A percentile compares a stretch with the other conserved stretches of the same genome.
phyloP scores from a whole-genome alignment of 2,888 invertebrate genomes.

The Apotomis betuletana region DNA sequence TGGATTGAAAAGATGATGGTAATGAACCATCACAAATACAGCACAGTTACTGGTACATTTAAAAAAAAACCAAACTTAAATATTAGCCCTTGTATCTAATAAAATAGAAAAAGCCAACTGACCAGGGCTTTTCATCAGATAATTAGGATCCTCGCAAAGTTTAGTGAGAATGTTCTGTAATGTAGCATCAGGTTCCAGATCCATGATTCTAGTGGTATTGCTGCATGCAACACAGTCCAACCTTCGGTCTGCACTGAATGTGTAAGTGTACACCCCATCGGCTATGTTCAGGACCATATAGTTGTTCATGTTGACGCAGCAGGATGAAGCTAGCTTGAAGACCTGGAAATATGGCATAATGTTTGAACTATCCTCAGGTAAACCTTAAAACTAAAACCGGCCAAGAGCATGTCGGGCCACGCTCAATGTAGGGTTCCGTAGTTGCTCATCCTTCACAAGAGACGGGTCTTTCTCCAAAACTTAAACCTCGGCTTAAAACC shows the following conservation, averaged over 20 bases:
- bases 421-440: no score
- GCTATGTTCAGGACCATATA: conserved; percentile 98
- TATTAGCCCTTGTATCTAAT: no score
- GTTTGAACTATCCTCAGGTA: no score
- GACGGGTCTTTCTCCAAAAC: no score
- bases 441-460: no score
- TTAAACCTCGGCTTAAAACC: no score
- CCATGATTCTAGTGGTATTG: conserved; percentile 86
- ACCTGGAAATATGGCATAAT: conserved; percentile 78
- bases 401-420: no score
- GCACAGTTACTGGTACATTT: no score
- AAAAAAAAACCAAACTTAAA: no score
- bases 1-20: no score
- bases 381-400: no score
- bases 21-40: no score
- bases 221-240: conserved; percentile 95
- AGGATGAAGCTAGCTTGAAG: conserved; percentile 97
- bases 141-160: conserved; percentile 89
- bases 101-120: background rate
- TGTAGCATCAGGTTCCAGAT: conserved; percentile 83
- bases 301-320: conserved; percentile 95
- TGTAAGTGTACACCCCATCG: conserved; percentile 98
- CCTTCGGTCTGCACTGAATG: conserved; percentile 95
- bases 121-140: conserved; percentile 96
- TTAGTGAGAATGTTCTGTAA: conserved; percentile 92